A percentile compares a stretch with the other conserved stretches of the same genome.
phyloP scores from a whole-genome alignment of 2,888 invertebrate species.

The Aricia artaxerxes region DNA sequence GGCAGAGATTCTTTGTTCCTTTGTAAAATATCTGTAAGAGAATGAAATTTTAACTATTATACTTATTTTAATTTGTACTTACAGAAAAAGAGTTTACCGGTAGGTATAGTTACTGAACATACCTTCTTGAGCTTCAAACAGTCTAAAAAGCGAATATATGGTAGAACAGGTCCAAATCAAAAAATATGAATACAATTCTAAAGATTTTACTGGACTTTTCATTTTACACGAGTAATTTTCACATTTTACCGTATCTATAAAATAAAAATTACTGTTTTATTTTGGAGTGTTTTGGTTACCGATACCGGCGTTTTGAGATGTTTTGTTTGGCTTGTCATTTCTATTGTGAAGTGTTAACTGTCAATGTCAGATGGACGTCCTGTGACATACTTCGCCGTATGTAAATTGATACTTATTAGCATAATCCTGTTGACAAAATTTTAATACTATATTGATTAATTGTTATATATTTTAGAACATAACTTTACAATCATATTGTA shows the following conservation, averaged over 20 bases:
- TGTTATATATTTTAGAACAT: neutral
- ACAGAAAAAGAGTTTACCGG: neutral
- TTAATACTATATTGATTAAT: neutral
- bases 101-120: conserved; percentile 44
- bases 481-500: neutral
- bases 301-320: neutral
- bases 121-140: conserved; percentile 78
- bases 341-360: neutral
- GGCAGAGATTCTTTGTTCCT: conserved; percentile 47
- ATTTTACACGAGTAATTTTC: conserved; percentile 44
- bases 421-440: no score
- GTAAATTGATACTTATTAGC: neutral
- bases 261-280: neutral
- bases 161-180: conserved; percentile 78
- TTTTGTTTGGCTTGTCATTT: neutral
- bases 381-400: neutral
- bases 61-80: neutral
- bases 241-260: neutral
- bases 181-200: conserved; percentile 74
- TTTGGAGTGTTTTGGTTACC: neutral
- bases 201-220: conserved; percentile 50
- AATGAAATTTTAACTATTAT: conserved; percentile 28
- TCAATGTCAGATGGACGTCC: neutral
- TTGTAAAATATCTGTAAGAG: conserved; percentile 59
- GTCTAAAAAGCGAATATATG: conserved; percentile 78